Evolutionary conservation across 2,113 vertebrate species (phyloP), one percentile per base, ranked within the genome.

Genomic region (Lagenorhynchus albirostris): DNA sequence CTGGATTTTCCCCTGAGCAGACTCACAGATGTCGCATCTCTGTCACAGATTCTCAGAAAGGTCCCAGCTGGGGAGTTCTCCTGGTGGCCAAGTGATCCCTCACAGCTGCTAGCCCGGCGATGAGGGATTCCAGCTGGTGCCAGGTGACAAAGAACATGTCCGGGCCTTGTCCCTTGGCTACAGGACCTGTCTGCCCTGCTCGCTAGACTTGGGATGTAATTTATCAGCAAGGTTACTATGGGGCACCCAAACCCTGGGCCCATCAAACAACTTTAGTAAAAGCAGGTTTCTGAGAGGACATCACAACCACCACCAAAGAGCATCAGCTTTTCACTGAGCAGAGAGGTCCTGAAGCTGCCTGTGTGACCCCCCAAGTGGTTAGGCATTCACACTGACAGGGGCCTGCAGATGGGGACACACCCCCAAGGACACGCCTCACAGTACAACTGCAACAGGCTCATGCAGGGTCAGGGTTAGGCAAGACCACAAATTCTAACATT

Each of bases 21-120:
- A 91, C 76, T 95, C 98, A 97, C 96, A 96, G 92, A 94, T 96
- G 96, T 55, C 14, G 17, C 23, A 92, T 92, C 41, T 94, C 90
- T 94, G 92, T 84, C 94, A 90, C 71, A 25, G 44, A 47, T 21
- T 96, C 67, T 97, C 94, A 67, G 62, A 89, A 70, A 67, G 23
- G 71, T 95, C 96, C 92, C 89, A 96, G 55, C 96, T 89, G 96
- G 68, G 80, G 71, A 96, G 76, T 8, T 50, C 76, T 97, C 62
- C 93, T 82, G 87, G 90, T 88, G 90, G 74, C 88, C 67, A 12
- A 87, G 62, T 83, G 97, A 97, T 92, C 47, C 33, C 36, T 83
- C 95, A 50, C 96, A 98, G 97, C 97, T 98, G 97, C 68, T 53
- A 55, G 41, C 21, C 53, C 10, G 1, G n/a, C 0, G 0, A 71